Conservation (phyloP, 2,888 invertebrate species). For the Nephrotoma flavescens region DNA sequence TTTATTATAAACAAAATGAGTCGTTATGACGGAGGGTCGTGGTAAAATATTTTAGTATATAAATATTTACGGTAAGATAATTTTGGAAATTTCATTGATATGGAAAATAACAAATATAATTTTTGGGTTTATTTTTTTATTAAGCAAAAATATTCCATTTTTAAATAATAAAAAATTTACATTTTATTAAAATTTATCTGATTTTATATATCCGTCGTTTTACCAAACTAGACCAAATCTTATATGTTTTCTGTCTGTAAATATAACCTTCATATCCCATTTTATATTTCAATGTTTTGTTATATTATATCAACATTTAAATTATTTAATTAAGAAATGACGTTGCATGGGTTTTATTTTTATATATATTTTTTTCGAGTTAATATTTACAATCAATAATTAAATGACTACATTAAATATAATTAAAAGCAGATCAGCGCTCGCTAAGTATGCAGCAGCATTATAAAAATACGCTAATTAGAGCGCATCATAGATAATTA, state of each 20-base stretch:
- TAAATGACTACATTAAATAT: background rate
- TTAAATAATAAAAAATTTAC: too few species aligned
- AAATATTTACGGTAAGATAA: background rate
- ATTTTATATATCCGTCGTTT: background rate
- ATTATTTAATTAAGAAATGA: background rate
- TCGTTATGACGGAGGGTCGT: background rate
- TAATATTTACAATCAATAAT: background rate
- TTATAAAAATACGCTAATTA: background rate
- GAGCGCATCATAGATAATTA: background rate
- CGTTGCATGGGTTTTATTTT: background rate
- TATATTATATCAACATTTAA: background rate
- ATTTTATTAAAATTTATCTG: background rate
- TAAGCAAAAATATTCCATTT: too few species aligned
- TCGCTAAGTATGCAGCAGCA: background rate
- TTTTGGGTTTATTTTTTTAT: background rate
- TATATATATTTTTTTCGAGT: background rate
- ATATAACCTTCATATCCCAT: background rate
- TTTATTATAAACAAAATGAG: background rate
- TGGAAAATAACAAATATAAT: background rate
- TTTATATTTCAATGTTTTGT: background rate
- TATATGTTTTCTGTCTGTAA: background rate
- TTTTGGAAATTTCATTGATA: background rate
- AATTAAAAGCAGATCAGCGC: background rate
- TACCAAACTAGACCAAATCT: background rate
- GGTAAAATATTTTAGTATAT: background rate